Base-by-base conservation (phyloP, 1,140 invertebrate species). In the Macrobrachium rosenbergii region DNA sequence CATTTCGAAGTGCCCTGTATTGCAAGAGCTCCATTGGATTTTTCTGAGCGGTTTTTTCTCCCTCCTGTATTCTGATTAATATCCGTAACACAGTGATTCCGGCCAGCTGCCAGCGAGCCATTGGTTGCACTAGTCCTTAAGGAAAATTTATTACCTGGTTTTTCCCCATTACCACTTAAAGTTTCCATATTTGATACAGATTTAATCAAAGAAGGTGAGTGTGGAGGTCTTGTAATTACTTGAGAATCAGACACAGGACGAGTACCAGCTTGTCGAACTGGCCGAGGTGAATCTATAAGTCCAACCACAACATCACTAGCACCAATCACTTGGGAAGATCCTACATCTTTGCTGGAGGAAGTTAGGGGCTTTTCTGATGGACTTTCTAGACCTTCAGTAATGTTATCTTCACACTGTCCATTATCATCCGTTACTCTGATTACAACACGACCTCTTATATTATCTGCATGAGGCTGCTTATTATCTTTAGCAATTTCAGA, bases 1-100 rank as follows among this genome's bases (percentile, higher is more conserved):
- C 89, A 90, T 62, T 90, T 90, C 8, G 89, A 90, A 59, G 87
- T 90, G n/a, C 89, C 89, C 14, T 90, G 89, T 45, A 90, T 78
- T 45, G 89, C 89, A 63, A 90, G 85, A 14, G 83, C 72, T 21
- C 87, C 88, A 77, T 85, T 83, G 16, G 83, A 82, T 59, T 88
- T 88, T 76, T 90, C 89, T 52, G 83, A 82, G 19, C 84, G 82
- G 67, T 88, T 88, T 81, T 88, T 88, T 73, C 87, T 62, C 19
- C 83, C 82, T 23, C 89, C 89, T 23, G 87, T 80, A 64, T 90
- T 90, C 82, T 90, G 89, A 60, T 90, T 90, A 21, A 90, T 90
- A 52, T 90, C 89, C 87, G 88, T 88, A 21, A 88, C 75, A 67
- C 87, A 88, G 59, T 85, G 78, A 16, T 76, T 69, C 58, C 87